Conservation (phyloP, 2,797 vertebrate genomes). For the Cetoscarus ocellatus region DNA sequence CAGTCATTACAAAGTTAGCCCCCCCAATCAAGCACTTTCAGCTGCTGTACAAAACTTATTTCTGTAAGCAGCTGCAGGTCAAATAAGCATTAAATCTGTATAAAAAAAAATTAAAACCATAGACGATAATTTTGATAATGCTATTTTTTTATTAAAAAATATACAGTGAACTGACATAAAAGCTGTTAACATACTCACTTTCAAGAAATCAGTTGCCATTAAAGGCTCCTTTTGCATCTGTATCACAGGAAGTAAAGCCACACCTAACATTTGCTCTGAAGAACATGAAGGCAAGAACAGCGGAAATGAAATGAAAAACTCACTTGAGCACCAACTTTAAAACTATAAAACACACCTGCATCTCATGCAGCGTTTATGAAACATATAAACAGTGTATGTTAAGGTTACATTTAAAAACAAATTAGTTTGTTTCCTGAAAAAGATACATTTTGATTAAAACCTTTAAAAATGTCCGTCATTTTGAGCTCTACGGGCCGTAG, state of each 20-base stretch:
- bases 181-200: constrained; percentile 16
- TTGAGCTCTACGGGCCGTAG: constrained; percentile 43
- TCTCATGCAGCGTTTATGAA: constrained; percentile 42
- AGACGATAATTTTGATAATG: constrained; percentile 3
- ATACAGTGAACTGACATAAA: constrained; percentile 43
- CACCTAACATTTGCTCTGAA: constrained; percentile 7
- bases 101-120: neutral
- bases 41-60: too few species aligned
- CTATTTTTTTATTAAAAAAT: constrained; percentile 50
- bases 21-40: neutral
- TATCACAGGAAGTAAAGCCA: constrained; percentile 24
- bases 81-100: neutral
- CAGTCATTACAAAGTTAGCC: too few species aligned
- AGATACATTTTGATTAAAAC: constrained; percentile 17
- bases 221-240: constrained; percentile 16
- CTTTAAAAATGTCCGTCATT: constrained; percentile 35
- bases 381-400: constrained; percentile 50
- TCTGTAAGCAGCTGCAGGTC: neutral
- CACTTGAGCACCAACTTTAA: constrained; percentile 22
- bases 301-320: constrained; percentile 40
- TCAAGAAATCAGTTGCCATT: constrained; percentile 16
- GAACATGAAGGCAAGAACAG: constrained; percentile 14
- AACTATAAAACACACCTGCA: constrained; percentile 31
- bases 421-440: neutral
- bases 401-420: constrained; percentile 15